Conservation (phyloP, 2,888 invertebrate genomes). For the Sisyra terminalis region DNA sequence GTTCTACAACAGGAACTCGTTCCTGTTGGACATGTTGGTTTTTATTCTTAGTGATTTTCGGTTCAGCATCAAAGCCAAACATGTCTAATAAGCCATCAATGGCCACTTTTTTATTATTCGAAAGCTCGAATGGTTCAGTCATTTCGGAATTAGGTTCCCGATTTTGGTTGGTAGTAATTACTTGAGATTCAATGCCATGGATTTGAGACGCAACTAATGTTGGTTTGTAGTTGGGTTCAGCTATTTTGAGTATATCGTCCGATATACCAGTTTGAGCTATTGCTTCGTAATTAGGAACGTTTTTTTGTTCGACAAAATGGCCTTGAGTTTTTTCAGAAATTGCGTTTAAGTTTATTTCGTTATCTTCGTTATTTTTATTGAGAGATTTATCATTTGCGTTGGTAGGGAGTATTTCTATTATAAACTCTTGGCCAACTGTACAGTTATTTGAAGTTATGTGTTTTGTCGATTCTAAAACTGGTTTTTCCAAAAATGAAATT, state of each 20-base stretch:
- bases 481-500: constrained; percentile 44
- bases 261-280: constrained; percentile 23
- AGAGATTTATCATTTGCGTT: constrained; percentile 15
- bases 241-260: constrained; percentile 25
- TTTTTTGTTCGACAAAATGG: constrained; percentile 10
- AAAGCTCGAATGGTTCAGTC: background rate
- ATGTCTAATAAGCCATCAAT: constrained; percentile 30
- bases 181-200: constrained; percentile 22
- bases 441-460: constrained; percentile 48
- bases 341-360: constrained; percentile 20
- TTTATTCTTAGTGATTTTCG: constrained; percentile 5
- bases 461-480: constrained; percentile 45
- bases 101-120: constrained; percentile 26
- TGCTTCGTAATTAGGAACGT: constrained; percentile 17
- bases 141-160: background rate
- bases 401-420: constrained; percentile 18
- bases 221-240: constrained; percentile 20
- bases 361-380: constrained; percentile 20
- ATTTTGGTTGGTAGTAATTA: constrained; percentile 12
- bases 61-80: constrained; percentile 19
- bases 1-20: constrained; percentile 3
- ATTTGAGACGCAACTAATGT: constrained; percentile 15
- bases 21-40: background rate
- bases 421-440: constrained; percentile 36
- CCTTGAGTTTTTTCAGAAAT: constrained; percentile 10